Conservation (phyloP, 2,888 invertebrate genomes). For the Drosophila anomelani region DNA sequence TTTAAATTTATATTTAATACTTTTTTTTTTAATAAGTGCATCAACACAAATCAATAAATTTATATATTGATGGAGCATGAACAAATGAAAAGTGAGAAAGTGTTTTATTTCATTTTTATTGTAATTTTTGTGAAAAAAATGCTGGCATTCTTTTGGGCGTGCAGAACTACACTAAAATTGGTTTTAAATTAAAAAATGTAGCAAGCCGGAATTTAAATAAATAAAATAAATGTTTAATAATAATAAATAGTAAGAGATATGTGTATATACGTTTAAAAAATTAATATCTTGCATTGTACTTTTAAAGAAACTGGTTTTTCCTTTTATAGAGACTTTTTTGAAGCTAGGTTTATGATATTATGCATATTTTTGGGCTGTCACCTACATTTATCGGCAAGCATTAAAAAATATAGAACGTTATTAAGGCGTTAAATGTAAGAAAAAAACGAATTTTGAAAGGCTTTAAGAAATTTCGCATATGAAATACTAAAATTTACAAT, state of each 20-base stretch:
- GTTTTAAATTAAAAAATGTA: neutral
- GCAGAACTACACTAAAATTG: neutral
- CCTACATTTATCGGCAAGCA: neutral
- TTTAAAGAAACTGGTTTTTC: neutral
- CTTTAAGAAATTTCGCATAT: no score
- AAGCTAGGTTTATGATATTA: neutral
- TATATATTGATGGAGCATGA: constrained; percentile 27
- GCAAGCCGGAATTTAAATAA: neutral
- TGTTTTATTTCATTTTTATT: neutral
- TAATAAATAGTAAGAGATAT: neutral
- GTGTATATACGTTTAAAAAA: neutral
- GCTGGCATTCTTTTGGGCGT: neutral
- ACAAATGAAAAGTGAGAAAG: neutral
- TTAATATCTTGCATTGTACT: neutral
- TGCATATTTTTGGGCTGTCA: constrained; percentile 5
- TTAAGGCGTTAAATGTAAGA: neutral
- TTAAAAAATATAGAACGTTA: neutral
- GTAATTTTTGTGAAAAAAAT: neutral
- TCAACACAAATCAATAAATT: constrained; percentile 39
- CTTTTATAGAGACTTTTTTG: no score
- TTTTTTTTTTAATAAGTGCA: constrained; percentile 20
- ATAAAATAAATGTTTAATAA: neutral
- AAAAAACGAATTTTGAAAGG: neutral
- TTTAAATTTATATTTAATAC: constrained; percentile 20
- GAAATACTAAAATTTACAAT: neutral